A percentile compares a stretch with the other conserved stretches of the same genome.
phyloP scores from a whole-genome alignment of 2,113 vertebrate genomes.

The Lynx canadensis region DNA sequence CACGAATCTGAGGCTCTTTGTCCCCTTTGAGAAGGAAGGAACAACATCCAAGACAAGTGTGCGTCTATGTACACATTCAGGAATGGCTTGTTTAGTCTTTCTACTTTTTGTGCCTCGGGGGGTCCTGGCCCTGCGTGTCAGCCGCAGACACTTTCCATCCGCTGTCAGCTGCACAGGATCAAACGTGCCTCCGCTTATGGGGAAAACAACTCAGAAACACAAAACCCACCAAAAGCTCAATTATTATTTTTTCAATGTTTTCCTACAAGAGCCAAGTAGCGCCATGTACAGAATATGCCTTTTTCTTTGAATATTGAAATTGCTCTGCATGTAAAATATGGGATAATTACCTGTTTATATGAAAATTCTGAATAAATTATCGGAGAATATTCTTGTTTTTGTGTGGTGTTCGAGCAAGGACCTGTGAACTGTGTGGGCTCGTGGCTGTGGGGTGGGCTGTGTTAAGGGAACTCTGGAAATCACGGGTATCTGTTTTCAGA shows the following conservation, averaged over 20 bases:
- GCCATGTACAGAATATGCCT: constrained; percentile 91
- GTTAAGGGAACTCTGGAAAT: background rate
- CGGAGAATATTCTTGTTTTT: constrained; percentile 81
- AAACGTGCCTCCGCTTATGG: constrained; percentile 86
- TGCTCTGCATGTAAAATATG: constrained; percentile 97
- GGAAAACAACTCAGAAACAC: constrained; percentile 77
- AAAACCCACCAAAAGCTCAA: constrained; percentile 78
- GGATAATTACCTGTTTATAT: constrained; percentile 99
- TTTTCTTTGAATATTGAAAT: constrained; percentile 88
- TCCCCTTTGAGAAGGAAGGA: background rate
- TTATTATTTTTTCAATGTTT: constrained; percentile 93
- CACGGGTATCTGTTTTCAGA: background rate
- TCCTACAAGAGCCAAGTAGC: constrained; percentile 93
- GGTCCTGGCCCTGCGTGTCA: constrained; percentile 70
- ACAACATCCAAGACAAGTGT: background rate
- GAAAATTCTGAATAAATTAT: constrained; percentile 97
- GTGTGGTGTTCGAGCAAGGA: constrained; percentile 51
- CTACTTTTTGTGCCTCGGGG: constrained; percentile 67
- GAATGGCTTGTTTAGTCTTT: background rate
- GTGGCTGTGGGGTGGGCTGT: background rate
- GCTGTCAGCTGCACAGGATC: constrained; percentile 84
- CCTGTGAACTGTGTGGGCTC: background rate
- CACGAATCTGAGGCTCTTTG: background rate
- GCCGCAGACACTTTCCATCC: constrained; percentile 82
- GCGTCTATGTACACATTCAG: accelerated